Percentiles rank a stretch among this genome's conserved stretches.
Conservation (phyloP, 1,140 invertebrate species). For the Calephelis nemesis region DNA sequence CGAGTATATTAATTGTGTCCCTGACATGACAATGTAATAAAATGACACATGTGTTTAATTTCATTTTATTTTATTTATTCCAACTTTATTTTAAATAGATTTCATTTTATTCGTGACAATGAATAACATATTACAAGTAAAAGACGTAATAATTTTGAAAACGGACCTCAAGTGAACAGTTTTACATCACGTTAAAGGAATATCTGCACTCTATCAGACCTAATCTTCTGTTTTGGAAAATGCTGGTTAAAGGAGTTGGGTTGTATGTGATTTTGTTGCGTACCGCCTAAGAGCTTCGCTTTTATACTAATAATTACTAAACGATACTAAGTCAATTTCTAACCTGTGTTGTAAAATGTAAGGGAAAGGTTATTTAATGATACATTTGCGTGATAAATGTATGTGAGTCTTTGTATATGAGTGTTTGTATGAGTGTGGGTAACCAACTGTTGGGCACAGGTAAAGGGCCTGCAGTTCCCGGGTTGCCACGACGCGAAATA, state of each 20-base stretch:
- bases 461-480: slow-evolving; percentile 96
- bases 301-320: slow-evolving; percentile 30
- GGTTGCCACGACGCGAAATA: slow-evolving; percentile 96
- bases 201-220: not conserved
- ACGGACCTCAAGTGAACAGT: no score
- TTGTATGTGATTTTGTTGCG: slow-evolving; percentile 56
- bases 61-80: no score
- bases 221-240: slow-evolving; percentile 50
- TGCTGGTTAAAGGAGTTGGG: slow-evolving; percentile 50
- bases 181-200: not conserved
- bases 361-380: not conserved
- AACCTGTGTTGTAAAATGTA: slow-evolving; percentile 3
- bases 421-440: slow-evolving; percentile 45
- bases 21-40: no score
- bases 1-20: no score
- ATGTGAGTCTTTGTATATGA: slow-evolving; percentile 22
- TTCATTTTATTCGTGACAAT: no score
- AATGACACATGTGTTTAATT: no score
- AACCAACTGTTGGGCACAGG: slow-evolving; percentile 82
- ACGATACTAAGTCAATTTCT: not conserved
- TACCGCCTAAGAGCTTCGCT: slow-evolving; percentile 61
- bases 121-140: not conserved
- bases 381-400: slow-evolving; percentile 13
- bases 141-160: not conserved
- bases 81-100: no score